Evolutionary conservation across 2,797 vertebrate species (phyloP), one percentile per base, ranked within the genome.

Genomic region (Knipowitschia caucasica): DNA sequence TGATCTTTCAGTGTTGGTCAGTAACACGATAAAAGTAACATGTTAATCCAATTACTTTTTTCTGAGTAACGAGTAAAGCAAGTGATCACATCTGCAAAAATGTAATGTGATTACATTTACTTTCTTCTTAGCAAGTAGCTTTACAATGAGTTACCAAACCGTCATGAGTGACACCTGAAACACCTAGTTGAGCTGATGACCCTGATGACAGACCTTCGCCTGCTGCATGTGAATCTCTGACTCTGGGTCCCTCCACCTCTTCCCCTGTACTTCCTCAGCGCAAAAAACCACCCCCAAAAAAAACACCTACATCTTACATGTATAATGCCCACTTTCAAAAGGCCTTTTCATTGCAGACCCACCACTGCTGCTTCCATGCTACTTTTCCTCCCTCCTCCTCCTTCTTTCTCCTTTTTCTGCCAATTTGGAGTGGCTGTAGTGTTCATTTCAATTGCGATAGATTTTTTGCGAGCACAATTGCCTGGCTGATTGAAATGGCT

Each of bases 311-410:
- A 71, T 65, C 66, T 76, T 64, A 77, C 47, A n/a, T n/a, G n/a
- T n/a, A n/a, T n/a, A n/a, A n/a, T n/a, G 25, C 63, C 69, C 59
- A 67, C 76, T 80, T 82, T 78, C 60, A 60, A 66, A 84, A 56
- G 53, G 38, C 29, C 35, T 62, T 75, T 79, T 83, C 59, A 71
- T 67, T 18, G 43, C 53, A 40, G 44, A 46, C 42, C n/a, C n/a
- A n/a, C n/a, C 56, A 12, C 39, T 1, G n/a, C 21, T 0, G 8
- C 46, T 56, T 9, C 2, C 54, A 61, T 17, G 15, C 36, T 42
- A 21, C 1, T 55, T 67, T 72, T 64, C 15, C 21, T 56, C 47
- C 49, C 4, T 8, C 23, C 57, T 50, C 38, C 43, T 51, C 55
- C 50, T 47, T 23, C 33, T 39, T 40, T 40, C 50, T 58, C 47